Evolutionary conservation across 2,797 vertebrate genomes (phyloP), one percentile per base, ranked within the genome.

Genomic region (Myiotriccus ornatus): DNA sequence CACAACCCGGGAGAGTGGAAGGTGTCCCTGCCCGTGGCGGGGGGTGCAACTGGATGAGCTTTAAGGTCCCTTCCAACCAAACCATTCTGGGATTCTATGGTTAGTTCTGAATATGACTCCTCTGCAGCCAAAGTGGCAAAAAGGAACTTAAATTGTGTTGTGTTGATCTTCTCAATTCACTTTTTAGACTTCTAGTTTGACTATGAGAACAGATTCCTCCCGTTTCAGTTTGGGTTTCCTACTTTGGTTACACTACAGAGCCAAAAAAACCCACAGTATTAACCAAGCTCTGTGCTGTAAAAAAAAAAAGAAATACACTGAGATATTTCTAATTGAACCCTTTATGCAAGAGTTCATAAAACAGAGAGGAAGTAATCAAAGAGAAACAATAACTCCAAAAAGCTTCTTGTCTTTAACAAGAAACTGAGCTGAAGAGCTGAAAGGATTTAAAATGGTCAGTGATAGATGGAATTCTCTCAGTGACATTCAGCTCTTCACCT

Each of bases 401-500:
- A 69, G 55, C 50, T 7, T 12, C 1, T 0, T 11, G 14, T 39
- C 67, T 76, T 71, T 82, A 65, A 52, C 0, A 1, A 63, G 79
- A 63, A 49, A 87, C 84, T 84, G 46, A 79, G 65, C 12, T 7
- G 43, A 79, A 43, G 37, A 69, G 73, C 63, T 62, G 63, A 83
- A 76, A 69, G 1, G 3, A 49, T 73, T 76, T 52, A 9, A 87
- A 47, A 46, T 27, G 4, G 47, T 41, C 28, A 44, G 59, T 49
- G 89, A 71, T 10, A 65, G 71, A 34, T 23, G 34, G 23, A 23
- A 8, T 63, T 87, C 44, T 63, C 44, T 25, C 80, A n/a, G 39
- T 30, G 71, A 80, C 23, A 68, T 27, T 67, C 70, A 92, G 55
- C 57, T 44, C 73, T 46, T 81, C 83, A 78, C 76, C 56, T 88